Percentiles rank a stretch among this genome's conserved stretches.
Evolutionary conservation across 2,797 vertebrate genomes (phyloP).

Genomic region (Phalloptychus januarius): DNA sequence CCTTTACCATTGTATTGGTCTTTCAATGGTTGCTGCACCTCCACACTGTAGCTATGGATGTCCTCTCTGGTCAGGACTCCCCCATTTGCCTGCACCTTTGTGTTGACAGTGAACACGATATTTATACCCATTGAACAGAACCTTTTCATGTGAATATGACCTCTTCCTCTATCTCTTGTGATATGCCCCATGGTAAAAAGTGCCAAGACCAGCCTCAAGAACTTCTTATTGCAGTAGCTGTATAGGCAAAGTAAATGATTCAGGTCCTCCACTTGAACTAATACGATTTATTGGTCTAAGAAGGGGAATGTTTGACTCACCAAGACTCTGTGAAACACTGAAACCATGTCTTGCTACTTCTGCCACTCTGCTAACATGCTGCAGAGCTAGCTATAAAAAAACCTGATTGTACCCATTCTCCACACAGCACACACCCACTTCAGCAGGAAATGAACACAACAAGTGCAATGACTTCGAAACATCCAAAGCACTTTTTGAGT

Average conservation of each 20-base stretch:
- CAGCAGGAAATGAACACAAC: conserved; percentile 30
- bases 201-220: conserved; percentile 76
- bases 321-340: conserved; percentile 86
- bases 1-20: conserved; percentile 82
- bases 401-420: background rate
- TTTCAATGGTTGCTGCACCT: conserved; percentile 79
- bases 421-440: background rate
- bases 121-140: background rate
- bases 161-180: conserved; percentile 86
- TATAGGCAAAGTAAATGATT: conserved; percentile 45
- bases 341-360: conserved; percentile 85
- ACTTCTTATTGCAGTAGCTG: conserved; percentile 81
- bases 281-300: background rate
- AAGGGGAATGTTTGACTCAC: conserved; percentile 69
- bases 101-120: background rate
- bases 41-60: conserved; percentile 84
- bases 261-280: background rate
- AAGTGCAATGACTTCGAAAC: conserved; percentile 39
- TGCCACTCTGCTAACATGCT: conserved; percentile 72
- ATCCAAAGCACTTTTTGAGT: conserved; percentile 38
- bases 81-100: conserved; percentile 80
- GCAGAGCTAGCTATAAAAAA: background rate
- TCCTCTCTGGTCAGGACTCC: conserved; percentile 87
- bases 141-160: conserved; percentile 54
- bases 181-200: conserved; percentile 86